Evolutionary conservation across 2,113 vertebrate species (phyloP), one percentile per base, ranked within the genome.

Genomic region (Tetraodon nigroviridis): DNA sequence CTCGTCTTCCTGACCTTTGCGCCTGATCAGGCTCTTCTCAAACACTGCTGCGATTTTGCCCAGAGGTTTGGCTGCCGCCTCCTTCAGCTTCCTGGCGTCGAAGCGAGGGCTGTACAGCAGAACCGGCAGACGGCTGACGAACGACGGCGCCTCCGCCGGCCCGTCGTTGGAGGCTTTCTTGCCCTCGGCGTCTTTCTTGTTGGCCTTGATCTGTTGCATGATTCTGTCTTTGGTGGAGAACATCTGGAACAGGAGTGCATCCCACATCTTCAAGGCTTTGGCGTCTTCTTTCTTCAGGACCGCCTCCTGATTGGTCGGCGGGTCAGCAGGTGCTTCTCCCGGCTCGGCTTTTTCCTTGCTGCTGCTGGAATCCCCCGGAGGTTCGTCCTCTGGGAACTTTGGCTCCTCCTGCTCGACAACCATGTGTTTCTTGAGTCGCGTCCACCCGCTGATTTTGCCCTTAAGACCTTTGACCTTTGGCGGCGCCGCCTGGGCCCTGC

Each of bases 211-310:
- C 55, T 91, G 90, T 4, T 88, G 51, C 73, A 90, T 83, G 11
- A 89, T 86, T 15, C 7, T 85, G 1, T 91, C 87, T 72, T 90
- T 91, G 5, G 84, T 80, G 41, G 93, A 84, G 0, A 93, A 89
- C 91, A 95, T 84, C 42, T 93, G 94, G 67, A 95, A 94, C 20
- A 99, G 89, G 48, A 97, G 88, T 0, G 95, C 93, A 1, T 98
- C 94, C 96, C 96, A 99, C 92, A 97, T 93, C 55, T 90, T 93
- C 15, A 86, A 80, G 3, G 92, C 92, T 45, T 84, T 90, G 0
- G 92, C 91, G 19, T 57, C 57, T 1, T 82, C 81, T 59, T 86
- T 75, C 58, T 83, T 29, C 2, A 48, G 46, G 0, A 67, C 17
- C 7, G 59, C 55, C 1, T 90, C 89, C 69, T 88, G 78, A 54